Base-by-base conservation (phyloP, 2,888 invertebrate genomes). In the Thysanoteuthis rhombus region DNA sequence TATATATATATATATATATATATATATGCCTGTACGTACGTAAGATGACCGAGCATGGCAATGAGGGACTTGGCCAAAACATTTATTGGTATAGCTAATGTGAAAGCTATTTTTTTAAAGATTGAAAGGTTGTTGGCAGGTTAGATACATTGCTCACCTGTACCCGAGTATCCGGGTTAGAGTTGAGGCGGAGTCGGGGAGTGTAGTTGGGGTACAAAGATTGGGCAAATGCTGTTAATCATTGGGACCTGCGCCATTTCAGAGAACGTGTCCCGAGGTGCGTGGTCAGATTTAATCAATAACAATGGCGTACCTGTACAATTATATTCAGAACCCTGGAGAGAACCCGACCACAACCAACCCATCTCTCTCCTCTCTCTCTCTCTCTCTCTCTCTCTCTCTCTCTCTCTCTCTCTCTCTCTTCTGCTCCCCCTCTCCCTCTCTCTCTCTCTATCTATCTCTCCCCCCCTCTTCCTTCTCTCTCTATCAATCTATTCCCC, bases 271-370 rank as follows among this genome's bases (percentile, higher is more conserved):
- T 75, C 36, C 19, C 75, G 75, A 75, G 8, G n/a, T 75, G n/a
- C 36, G n/a, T 36, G 75, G 75, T 75, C 75, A n/a, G 75, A 16
- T 75, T n/a, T n/a, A 75, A 75, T 75, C 75, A 75, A 75, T 75
- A 75, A 75, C n/a, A 75, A 75, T 75, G 75, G 75, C 75, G 75
- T 75, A 75, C 75, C n/a, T 75, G n/a, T 75, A n/a, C n/a, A 75
- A 75, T 75, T 75, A 75, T 75, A n/a, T 75, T 75, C 75, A 36
- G n/a, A n/a, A n/a, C n/a, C n/a, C n/a, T n/a, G n/a, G n/a, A n/a
- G n/a, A n/a, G n/a, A n/a, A n/a, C n/a, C n/a, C n/a, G n/a, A n/a
- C n/a, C n/a, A n/a, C n/a, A n/a, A n/a, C n/a, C n/a, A 75, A n/a
- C 75, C 75, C 75, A n/a, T 12, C n/a, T 19, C 32, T n/a, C 8